phyloP scores from a whole-genome alignment of 2,888 invertebrate species.

The Tanypteryx hageni region DNA sequence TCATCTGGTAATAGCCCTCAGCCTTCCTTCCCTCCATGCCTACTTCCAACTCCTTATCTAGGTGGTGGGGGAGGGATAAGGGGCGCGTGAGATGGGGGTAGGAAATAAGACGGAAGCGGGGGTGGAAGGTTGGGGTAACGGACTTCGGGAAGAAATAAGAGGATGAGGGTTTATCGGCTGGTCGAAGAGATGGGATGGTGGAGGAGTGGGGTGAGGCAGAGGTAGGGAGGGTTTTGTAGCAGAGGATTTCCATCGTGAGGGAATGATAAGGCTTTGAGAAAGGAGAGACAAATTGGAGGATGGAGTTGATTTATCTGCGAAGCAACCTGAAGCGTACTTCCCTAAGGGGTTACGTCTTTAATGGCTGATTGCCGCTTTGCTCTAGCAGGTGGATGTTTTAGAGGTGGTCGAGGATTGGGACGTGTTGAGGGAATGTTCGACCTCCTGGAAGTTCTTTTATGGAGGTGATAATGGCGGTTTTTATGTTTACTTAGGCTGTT shows the following conservation, averaged over 20 bases:
- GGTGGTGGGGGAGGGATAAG: not conserved
- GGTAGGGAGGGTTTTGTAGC: not conserved
- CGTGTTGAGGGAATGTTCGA: not conserved
- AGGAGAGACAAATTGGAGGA: constrained; percentile 57
- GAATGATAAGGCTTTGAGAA: constrained; percentile 47
- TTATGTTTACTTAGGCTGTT: no score
- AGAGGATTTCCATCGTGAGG: constrained; percentile 47
- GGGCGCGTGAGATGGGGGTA: not conserved
- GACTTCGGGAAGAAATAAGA: not conserved
- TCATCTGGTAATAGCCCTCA: constrained; percentile 44
- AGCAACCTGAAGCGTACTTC: not conserved
- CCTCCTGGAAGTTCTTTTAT: no score
- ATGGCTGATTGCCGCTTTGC: constrained; percentile 18
- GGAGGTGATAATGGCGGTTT: no score
- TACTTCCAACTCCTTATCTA: not conserved
- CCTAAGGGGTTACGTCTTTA: constrained; percentile 28
- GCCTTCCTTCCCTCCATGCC: not conserved
- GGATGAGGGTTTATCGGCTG: not conserved
- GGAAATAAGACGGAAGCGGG: constrained; percentile 18
- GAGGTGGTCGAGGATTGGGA: not conserved
- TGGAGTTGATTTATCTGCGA: constrained; percentile 57
- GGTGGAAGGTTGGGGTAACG: not conserved
- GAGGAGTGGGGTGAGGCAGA: not conserved
- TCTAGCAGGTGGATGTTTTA: not conserved
- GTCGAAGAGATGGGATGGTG: not conserved